A percentile compares a stretch with the other conserved stretches of the same genome.
Evolutionary conservation across 2,797 vertebrate species (phyloP).

Genomic region (Poeciliopsis gracilis): DNA sequence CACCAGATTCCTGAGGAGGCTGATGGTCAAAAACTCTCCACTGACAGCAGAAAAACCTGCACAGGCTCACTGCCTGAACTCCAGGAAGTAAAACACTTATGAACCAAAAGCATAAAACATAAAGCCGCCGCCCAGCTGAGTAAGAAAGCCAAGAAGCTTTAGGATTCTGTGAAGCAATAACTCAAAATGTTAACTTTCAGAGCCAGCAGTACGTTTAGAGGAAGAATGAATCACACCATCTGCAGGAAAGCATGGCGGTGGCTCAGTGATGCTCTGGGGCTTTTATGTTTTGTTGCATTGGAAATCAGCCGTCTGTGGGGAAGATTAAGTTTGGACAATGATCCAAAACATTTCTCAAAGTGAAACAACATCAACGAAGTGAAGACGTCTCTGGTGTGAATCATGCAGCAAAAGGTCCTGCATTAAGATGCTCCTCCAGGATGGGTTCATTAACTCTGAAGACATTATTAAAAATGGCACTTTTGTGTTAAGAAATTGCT

Average conservation of each 20-base stretch:
- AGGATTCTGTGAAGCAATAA: background rate
- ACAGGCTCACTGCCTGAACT: background rate
- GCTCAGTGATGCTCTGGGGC: background rate
- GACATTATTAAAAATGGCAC: background rate
- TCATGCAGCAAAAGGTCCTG: background rate
- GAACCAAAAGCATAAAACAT: background rate
- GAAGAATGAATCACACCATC: background rate
- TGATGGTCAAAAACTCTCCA: background rate
- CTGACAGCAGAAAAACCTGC: background rate
- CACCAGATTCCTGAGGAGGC: background rate
- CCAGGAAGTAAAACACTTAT: background rate
- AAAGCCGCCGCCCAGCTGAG: background rate
- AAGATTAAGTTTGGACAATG: background rate
- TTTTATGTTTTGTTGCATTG: background rate
- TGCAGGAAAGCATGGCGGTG: background rate
- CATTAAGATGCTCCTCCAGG: background rate
- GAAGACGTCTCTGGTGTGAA: background rate
- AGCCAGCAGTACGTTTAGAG: background rate
- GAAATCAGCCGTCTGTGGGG: background rate
- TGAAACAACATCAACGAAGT: background rate
- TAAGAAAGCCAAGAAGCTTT: background rate
- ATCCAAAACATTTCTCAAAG: background rate
- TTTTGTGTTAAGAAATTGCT: background rate
- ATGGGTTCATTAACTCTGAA: background rate
- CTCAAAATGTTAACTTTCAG: background rate